These are phyloP conservation scores for Thumatha senex DNA, from an alignment of 2,888 invertebrate genomes.

Conservation along the genomic window DNA sequence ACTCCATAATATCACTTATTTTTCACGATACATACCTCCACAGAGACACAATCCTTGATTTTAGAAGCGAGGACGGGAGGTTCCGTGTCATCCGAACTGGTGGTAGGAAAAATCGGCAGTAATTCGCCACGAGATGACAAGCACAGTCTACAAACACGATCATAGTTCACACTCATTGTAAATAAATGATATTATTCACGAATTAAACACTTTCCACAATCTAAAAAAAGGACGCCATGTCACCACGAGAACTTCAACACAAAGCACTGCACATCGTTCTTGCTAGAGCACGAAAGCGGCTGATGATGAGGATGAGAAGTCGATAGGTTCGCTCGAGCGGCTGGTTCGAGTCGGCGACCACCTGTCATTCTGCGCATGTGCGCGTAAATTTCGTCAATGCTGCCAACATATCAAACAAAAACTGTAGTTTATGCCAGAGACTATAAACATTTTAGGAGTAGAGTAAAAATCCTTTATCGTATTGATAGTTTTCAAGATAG, in stretches of 20 bases:
- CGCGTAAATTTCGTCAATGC: slow-evolving; percentile 73
- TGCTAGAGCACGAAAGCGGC: slow-evolving; percentile 82
- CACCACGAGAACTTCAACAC: slow-evolving; percentile 82
- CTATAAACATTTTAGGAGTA: slow-evolving; percentile 43
- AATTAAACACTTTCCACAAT: slow-evolving; percentile 60
- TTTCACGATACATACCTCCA: slow-evolving; percentile 84
- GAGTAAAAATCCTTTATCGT: too few relatives aligned
- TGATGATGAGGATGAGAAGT: slow-evolving; percentile 83
- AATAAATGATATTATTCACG: slow-evolving; percentile 70
- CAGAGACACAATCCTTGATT: slow-evolving; percentile 86
- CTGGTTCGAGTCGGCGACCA: slow-evolving; percentile 82
- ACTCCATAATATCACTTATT: slow-evolving; percentile 63
- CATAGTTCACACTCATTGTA: slow-evolving; percentile 82
- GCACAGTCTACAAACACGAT: slow-evolving; percentile 85
- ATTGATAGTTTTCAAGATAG: too few relatives aligned
- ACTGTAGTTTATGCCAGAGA: slow-evolving; percentile 51
- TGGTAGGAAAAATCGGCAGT: slow-evolving; percentile 84
- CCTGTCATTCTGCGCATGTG: slow-evolving; percentile 84
- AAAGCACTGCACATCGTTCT: slow-evolving; percentile 81
- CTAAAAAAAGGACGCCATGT: slow-evolving; percentile 80
- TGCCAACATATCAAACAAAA: slow-evolving; percentile 64
- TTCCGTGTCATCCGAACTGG: slow-evolving; percentile 81
- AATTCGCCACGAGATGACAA: slow-evolving; percentile 84
- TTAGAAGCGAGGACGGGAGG: slow-evolving; percentile 83
- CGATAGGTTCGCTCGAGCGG: slow-evolving; percentile 80